Evolutionary conservation across 2,888 invertebrate genomes (phyloP).

Genomic region (Boloria selene): DNA sequence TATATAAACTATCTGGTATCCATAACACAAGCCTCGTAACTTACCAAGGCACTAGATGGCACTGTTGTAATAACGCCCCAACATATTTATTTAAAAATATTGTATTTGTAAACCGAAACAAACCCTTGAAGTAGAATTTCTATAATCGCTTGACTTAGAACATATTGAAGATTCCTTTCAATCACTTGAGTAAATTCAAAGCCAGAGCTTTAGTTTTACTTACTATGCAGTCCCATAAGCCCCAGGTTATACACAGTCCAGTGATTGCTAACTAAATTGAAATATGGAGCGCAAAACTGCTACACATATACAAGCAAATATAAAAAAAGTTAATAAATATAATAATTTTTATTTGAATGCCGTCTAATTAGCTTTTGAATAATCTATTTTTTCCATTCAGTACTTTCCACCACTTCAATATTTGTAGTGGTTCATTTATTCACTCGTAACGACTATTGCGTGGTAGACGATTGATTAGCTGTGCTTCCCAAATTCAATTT

Average conservation of each 20-base stretch:
- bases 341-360: slow-evolving; percentile 15
- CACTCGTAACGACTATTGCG: slow-evolving; percentile 25
- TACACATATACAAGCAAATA: neutral
- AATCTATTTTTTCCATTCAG: slow-evolving; percentile 22
- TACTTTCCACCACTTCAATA: slow-evolving; percentile 11
- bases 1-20: too few relatives aligned
- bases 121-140: neutral
- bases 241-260: slow-evolving; percentile 15
- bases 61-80: too few relatives aligned
- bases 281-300: slow-evolving; percentile 9
- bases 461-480: slow-evolving; percentile 18
- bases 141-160: neutral
- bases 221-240: slow-evolving; percentile 17
- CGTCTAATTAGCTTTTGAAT: slow-evolving; percentile 21
- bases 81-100: too few relatives aligned
- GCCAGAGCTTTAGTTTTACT: neutral
- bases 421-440: slow-evolving; percentile 27
- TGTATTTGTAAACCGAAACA: too few relatives aligned
- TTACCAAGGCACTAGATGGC: too few relatives aligned
- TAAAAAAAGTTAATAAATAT: slow-evolving; percentile 10
- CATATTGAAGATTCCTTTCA: neutral
- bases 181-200: slow-evolving; percentile 5
- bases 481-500: slow-evolving; percentile 10
- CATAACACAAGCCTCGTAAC: too few relatives aligned
- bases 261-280: slow-evolving; percentile 17